A percentile compares a stretch with the other conserved stretches of the same genome.
phyloP scores from a whole-genome alignment of 1,140 invertebrate species.

The Trichonephila clavata region DNA sequence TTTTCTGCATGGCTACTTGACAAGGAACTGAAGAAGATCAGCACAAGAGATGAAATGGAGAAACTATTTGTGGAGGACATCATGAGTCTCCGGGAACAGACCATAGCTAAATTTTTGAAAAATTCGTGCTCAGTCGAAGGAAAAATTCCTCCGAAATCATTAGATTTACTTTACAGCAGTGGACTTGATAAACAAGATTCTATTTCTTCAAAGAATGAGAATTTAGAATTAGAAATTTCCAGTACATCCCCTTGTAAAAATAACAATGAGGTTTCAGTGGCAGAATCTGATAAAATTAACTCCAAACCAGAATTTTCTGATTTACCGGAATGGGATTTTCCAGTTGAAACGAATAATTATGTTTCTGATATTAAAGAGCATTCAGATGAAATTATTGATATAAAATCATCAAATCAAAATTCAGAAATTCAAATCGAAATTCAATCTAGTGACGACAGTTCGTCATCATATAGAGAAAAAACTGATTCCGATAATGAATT shows the following conservation, averaged over 20 bases:
- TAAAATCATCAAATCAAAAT: neutral
- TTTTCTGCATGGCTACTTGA: constrained; percentile 71
- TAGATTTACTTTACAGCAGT: neutral
- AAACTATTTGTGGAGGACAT: constrained; percentile 59
- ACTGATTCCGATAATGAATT: constrained; percentile 27
- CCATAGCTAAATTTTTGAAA: constrained; percentile 65
- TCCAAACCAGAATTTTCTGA: neutral
- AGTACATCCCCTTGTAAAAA: no score
- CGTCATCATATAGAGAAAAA: neutral
- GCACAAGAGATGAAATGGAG: constrained; percentile 50
- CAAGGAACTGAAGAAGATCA: constrained; percentile 60
- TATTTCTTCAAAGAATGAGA: neutral
- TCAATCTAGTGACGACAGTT: neutral
- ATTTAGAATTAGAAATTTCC: neutral
- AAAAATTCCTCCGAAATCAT: neutral
- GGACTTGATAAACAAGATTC: neutral
- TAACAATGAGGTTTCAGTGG: neutral
- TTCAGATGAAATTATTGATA: neutral
- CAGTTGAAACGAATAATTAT: neutral
- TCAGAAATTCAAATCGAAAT: neutral
- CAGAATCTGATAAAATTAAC: neutral
- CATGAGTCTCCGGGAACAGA: constrained; percentile 56
- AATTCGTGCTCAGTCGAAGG: neutral
- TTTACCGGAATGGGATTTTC: neutral
- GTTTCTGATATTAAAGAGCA: neutral